phyloP scores from a whole-genome alignment of 2,888 invertebrate genomes.

The Belgica antarctica region DNA sequence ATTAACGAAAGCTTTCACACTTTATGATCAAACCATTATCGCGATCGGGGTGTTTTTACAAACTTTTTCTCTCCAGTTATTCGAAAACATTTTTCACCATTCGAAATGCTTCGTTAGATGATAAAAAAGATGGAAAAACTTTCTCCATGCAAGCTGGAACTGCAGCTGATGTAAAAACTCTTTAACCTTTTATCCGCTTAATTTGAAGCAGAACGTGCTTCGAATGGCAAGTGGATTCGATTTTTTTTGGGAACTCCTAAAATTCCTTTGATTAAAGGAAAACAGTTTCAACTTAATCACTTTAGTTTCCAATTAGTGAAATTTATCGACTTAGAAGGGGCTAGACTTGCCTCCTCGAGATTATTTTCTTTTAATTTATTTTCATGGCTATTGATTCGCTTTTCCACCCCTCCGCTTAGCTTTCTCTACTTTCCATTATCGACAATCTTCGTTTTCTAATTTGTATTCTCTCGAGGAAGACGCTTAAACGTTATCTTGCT shows the following conservation, averaged over 20 bases:
- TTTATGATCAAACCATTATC: neutral
- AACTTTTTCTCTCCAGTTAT: neutral
- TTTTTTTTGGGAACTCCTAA: neutral
- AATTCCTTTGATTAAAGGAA: slow-evolving; percentile 15
- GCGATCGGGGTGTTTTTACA: neutral
- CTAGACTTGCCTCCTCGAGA: neutral
- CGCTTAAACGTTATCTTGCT: slow-evolving; percentile 8
- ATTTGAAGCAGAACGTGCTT: slow-evolving; percentile 2
- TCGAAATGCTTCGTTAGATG: no score
- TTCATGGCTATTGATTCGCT: slow-evolving; percentile 16
- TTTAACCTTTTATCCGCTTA: slow-evolving; percentile 5
- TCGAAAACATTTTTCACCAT: slow-evolving; percentile 3
- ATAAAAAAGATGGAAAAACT: neutral
- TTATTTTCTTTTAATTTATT: slow-evolving; percentile 27
- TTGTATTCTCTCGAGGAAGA: neutral
- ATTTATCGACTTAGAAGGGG: neutral
- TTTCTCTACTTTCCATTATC: neutral
- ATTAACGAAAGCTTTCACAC: slow-evolving; percentile 27
- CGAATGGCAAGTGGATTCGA: neutral
- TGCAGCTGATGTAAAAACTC: neutral
- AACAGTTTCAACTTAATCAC: slow-evolving; percentile 5
- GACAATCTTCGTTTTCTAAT: slow-evolving; percentile 21
- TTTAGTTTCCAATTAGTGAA: slow-evolving; percentile 27
- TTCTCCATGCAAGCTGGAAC: neutral
- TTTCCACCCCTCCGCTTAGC: no score